Conservation (phyloP, 35 echinoderm and acorn worm genomes). For the Acanthaster planci region DNA sequence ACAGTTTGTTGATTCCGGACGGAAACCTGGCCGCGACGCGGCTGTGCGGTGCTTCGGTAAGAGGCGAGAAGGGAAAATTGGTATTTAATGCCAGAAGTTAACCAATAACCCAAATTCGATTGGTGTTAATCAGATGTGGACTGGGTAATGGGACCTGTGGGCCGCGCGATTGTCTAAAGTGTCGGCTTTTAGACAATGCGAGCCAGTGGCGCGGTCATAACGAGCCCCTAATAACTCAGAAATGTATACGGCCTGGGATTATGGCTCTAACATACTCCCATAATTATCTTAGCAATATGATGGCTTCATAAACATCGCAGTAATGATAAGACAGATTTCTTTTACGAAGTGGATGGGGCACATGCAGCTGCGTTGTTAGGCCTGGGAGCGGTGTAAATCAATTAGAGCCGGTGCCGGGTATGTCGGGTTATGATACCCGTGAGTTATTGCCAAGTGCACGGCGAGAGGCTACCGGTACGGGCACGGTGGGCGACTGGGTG, state of each 20-base stretch:
- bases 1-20: too few species aligned
- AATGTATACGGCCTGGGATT: background rate
- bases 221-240: background rate
- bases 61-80: background rate
- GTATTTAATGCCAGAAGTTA: slow-evolving; percentile 27
- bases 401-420: background rate
- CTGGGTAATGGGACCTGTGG: background rate
- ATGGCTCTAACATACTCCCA: background rate
- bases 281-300: background rate
- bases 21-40: too few species aligned
- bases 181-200: background rate
- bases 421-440: slow-evolving; percentile 4
- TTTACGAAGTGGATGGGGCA: background rate
- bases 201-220: slow-evolving; percentile 8
- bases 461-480: background rate
- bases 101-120: slow-evolving; percentile 29
- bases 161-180: background rate
- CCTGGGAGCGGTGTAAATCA: slow-evolving; percentile 15
- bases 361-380: background rate
- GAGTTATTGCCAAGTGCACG: slow-evolving; percentile 11
- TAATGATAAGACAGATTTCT: background rate
- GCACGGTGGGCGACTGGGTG: too few species aligned
- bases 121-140: slow-evolving; percentile 9
- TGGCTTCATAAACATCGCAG: background rate
- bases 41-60: too few species aligned